Evolutionary conservation across 2,888 invertebrate species (phyloP).

Genomic region (Crossocerus cetratus): DNA sequence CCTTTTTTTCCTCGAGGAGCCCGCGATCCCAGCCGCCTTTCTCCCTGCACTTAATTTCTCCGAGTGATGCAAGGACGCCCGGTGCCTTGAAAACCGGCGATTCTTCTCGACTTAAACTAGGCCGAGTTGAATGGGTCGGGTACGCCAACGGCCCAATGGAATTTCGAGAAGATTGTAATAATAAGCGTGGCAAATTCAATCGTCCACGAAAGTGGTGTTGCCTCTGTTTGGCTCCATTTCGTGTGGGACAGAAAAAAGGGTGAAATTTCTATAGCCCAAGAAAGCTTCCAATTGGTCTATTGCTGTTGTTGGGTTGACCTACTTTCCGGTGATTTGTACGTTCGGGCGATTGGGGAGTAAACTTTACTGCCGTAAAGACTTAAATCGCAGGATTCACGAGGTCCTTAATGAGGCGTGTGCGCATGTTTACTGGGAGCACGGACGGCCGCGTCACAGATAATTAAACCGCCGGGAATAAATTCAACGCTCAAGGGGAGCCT

Average conservation of each 20-base stretch:
- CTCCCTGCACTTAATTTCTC: constrained; percentile 43
- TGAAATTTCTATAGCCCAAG: not conserved
- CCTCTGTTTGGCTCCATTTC: not conserved
- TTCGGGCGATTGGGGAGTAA: not conserved
- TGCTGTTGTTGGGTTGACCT: not conserved
- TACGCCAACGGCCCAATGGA: not conserved
- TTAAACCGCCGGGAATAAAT: not conserved
- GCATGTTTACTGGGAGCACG: not conserved
- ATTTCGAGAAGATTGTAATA: not conserved
- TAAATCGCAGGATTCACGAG: not conserved
- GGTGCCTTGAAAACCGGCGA: constrained; percentile 9
- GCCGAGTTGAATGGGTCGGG: not conserved
- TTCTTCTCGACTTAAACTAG: not conserved
- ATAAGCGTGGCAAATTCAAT: not conserved
- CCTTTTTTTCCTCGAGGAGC: constrained; percentile 29
- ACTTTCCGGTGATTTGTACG: not conserved
- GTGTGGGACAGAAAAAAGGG: not conserved
- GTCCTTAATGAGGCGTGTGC: constrained; percentile 1
- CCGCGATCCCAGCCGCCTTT: constrained; percentile 28
- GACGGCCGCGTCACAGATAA: not conserved
- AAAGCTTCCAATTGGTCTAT: not conserved
- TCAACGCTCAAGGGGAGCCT: not conserved
- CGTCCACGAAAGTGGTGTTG: not conserved
- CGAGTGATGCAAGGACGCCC: not conserved
- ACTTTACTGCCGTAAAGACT: not conserved